Evolutionary conservation across 1,140 invertebrate species (phyloP).

Genomic region (Ladona fulva): DNA sequence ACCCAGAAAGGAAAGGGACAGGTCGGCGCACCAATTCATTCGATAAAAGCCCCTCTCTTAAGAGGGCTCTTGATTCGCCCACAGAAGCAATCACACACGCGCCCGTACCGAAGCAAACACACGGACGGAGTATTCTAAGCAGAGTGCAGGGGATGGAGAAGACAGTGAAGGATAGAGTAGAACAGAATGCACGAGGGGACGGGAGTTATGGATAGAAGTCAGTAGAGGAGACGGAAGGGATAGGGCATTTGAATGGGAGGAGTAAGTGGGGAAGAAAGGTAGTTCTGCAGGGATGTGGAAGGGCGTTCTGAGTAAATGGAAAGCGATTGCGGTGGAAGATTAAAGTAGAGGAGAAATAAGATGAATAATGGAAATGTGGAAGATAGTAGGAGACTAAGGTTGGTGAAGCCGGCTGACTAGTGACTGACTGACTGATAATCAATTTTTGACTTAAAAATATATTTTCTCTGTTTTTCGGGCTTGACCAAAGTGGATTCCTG

Average conservation of each 20-base stretch:
- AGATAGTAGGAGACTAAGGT: no score
- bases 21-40: not conserved
- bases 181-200: no score
- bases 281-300: not conserved
- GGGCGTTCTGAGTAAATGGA: not conserved
- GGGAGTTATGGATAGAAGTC: not conserved
- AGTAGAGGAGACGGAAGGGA: not conserved
- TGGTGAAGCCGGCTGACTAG: no score
- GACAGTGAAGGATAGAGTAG: not conserved
- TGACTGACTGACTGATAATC: no score
- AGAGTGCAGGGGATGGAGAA: not conserved
- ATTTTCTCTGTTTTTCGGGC: no score
- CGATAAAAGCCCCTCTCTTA: not conserved
- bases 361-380: no score
- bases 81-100: not conserved
- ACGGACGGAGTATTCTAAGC: not conserved
- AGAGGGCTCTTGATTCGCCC: not conserved
- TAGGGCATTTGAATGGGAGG: not conserved
- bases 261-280: not conserved
- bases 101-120: no score
- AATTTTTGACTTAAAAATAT: no score
- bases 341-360: no score
- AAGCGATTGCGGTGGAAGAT: not conserved
- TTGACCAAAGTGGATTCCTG: no score
- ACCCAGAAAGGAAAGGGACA: no score